Evolutionary conservation across 2,888 invertebrate species (phyloP).

Genomic region (Dryomyza anilis): DNA sequence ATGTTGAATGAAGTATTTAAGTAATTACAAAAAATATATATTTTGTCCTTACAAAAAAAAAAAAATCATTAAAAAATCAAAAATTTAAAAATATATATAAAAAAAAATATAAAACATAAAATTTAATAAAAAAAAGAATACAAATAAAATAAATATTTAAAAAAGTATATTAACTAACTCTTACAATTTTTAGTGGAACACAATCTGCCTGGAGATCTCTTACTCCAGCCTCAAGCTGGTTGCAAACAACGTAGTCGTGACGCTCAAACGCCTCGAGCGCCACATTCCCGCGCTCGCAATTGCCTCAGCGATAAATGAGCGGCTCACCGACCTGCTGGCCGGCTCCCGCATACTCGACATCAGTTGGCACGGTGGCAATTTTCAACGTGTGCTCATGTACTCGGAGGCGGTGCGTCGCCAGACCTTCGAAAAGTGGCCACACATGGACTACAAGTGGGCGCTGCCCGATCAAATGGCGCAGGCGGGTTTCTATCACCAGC

Average conservation of each 20-base stretch:
- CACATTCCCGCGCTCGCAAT: conserved; percentile 86
- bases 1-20: conserved; percentile 44
- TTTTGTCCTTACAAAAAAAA: neutral
- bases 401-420: conserved; percentile 89
- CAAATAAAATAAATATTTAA: too few species aligned
- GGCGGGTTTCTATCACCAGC: conserved; percentile 95
- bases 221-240: conserved; percentile 80
- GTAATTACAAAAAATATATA: neutral
- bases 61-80: neutral
- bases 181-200: conserved; percentile 78
- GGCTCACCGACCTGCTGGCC: conserved; percentile 76
- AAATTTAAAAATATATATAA: too few species aligned
- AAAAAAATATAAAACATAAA: too few species aligned
- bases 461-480: conserved; percentile 95
- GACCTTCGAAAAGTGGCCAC: conserved; percentile 94
- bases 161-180: too few species aligned
- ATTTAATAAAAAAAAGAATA: too few species aligned
- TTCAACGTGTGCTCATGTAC: conserved; percentile 75
- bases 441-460: conserved; percentile 97
- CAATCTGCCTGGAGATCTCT: conserved; percentile 81
- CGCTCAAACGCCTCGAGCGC: conserved; percentile 80
- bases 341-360: conserved; percentile 58
- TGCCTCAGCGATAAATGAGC: conserved; percentile 87
- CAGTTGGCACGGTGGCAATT: conserved; percentile 57
- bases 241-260: conserved; percentile 78